phyloP scores from a whole-genome alignment of 2,113 vertebrate genomes.

The Notarius lentiginosus region DNA sequence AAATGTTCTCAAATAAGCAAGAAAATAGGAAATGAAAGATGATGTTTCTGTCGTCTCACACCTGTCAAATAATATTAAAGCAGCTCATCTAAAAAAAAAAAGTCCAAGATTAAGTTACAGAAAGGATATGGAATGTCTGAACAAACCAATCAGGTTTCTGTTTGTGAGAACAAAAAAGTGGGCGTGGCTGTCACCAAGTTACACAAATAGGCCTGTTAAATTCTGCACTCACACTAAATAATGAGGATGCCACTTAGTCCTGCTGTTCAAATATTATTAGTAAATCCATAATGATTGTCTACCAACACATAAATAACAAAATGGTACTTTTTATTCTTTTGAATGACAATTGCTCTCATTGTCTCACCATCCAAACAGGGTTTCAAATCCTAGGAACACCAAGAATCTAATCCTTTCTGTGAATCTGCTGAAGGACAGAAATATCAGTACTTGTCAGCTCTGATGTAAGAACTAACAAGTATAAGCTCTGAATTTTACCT shows the following conservation, averaged over 20 bases:
- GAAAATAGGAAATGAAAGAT: background rate
- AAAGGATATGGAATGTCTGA: conserved; percentile 30
- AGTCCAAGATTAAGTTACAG: conserved; percentile 43
- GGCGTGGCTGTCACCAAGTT: background rate
- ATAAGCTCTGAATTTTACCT: conserved; percentile 11
- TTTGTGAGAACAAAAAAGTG: background rate
- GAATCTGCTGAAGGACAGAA: background rate
- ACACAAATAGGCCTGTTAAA: background rate
- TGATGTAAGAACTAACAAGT: background rate
- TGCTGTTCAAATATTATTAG: background rate
- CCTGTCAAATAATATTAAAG: background rate
- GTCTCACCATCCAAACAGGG: no score
- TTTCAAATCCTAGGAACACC: background rate
- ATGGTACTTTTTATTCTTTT: background rate
- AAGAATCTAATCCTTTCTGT: background rate
- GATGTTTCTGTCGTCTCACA: background rate
- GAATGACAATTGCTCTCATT: no score
- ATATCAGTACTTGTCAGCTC: background rate
- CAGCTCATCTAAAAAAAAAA: background rate
- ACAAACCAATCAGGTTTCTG: conserved; percentile 49
- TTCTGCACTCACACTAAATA: background rate
- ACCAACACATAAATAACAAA: background rate
- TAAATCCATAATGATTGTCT: background rate
- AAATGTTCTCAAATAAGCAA: background rate
- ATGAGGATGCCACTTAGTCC: no score